These are phyloP conservation scores for Staurois parvus DNA, from an alignment of 2,797 vertebrate species.

Conservation along the genomic window DNA sequence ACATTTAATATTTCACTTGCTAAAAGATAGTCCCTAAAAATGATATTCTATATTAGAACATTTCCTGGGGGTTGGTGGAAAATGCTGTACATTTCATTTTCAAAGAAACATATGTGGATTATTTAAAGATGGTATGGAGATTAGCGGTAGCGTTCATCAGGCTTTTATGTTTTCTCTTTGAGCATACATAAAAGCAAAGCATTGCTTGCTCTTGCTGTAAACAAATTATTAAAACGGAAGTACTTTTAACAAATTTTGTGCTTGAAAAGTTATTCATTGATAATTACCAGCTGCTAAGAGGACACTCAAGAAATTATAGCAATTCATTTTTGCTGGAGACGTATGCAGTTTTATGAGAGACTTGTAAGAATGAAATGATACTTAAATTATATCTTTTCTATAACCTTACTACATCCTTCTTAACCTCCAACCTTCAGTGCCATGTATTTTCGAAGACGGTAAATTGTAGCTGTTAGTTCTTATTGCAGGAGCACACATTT, in stretches of 20 bases:
- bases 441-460: neutral
- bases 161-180: conserved; percentile 59
- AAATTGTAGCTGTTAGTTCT: neutral
- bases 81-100: conserved; percentile 23
- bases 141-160: conserved; percentile 42
- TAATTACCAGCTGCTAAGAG: conserved; percentile 51
- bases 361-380: neutral
- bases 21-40: neutral
- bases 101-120: conserved; percentile 35
- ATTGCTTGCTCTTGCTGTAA: conserved; percentile 51
- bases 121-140: conserved; percentile 38
- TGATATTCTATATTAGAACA: neutral
- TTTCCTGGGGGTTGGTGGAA: neutral
- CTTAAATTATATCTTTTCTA: neutral
- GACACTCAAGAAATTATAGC: conserved; percentile 47
- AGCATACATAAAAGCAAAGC: conserved; percentile 48
- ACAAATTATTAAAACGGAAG: conserved; percentile 55
- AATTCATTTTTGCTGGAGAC: conserved; percentile 21
- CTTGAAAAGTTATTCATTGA: conserved; percentile 57
- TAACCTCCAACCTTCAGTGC: neutral
- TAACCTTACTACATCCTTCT: neutral
- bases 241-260: conserved; percentile 49
- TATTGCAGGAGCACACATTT: neutral
- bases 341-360: neutral
- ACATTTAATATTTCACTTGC: neutral